Conservation (phyloP, 2,797 vertebrate genomes). For the Acrossocheilus fasciatus region DNA sequence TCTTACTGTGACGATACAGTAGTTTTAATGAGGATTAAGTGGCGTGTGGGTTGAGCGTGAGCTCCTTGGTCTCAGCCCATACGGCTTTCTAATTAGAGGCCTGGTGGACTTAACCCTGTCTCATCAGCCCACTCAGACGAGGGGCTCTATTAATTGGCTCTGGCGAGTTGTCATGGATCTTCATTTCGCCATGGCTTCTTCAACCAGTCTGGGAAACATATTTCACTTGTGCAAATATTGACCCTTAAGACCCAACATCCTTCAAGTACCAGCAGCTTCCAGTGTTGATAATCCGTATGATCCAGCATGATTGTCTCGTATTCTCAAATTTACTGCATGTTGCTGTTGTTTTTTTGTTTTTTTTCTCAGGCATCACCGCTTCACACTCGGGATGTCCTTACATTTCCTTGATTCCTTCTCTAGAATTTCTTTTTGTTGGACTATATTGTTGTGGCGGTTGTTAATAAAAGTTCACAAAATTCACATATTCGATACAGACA, state of each 20-base stretch:
- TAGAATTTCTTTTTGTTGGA: background rate
- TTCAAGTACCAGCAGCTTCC: slow-evolving; percentile 16
- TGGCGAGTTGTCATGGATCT: slow-evolving; percentile 74
- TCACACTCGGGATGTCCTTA: background rate
- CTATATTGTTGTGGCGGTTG: background rate
- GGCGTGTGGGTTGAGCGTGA: slow-evolving; percentile 28
- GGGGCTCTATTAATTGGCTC: slow-evolving; percentile 77
- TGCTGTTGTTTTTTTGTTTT: background rate
- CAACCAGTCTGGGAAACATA: slow-evolving; percentile 66
- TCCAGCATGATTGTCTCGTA: slow-evolving; percentile 61
- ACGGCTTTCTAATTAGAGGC: slow-evolving; percentile 78
- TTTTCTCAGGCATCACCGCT: slow-evolving; percentile 30
- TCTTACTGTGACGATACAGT: slow-evolving; percentile 13
- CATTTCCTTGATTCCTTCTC: background rate
- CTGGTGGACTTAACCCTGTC: slow-evolving; percentile 75
- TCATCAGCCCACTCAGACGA: slow-evolving; percentile 74
- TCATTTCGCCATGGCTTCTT: slow-evolving; percentile 67
- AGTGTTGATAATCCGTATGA: background rate
- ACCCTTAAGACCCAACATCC: slow-evolving; percentile 61
- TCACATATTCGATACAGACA: too few species aligned
- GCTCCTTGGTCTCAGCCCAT: slow-evolving; percentile 28
- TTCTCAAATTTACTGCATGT: slow-evolving; percentile 55
- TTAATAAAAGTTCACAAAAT: background rate
- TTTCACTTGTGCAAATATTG: slow-evolving; percentile 71
- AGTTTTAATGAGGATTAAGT: slow-evolving; percentile 56